phyloP scores from a whole-genome alignment of 2,797 vertebrate genomes.

The Sorex maritimensis region DNA sequence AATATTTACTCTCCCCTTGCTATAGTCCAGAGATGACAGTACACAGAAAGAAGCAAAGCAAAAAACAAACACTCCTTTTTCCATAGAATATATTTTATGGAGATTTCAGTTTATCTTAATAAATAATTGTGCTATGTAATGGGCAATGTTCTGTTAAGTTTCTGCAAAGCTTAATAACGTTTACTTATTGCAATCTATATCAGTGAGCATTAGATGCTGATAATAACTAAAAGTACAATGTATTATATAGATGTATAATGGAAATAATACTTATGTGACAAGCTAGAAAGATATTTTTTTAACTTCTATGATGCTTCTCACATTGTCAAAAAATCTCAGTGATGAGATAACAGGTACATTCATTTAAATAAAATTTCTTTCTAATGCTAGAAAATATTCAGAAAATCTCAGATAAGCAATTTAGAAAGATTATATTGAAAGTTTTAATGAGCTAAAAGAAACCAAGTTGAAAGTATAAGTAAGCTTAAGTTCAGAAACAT shows the following conservation, averaged over 20 bases:
- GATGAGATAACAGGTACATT: constrained; percentile 60
- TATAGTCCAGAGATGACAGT: background rate
- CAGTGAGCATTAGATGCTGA: constrained; percentile 63
- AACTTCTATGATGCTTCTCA: constrained; percentile 73
- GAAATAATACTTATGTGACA: constrained; percentile 49
- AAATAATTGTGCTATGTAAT: constrained; percentile 57
- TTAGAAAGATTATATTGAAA: too few species aligned
- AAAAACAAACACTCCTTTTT: constrained; percentile 40
- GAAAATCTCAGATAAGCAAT: background rate
- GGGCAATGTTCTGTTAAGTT: background rate
- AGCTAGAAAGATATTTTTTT: constrained; percentile 71
- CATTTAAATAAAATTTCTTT: constrained; percentile 71
- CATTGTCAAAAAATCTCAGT: constrained; percentile 62
- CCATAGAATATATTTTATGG: constrained; percentile 54
- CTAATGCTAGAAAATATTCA: constrained; percentile 29
- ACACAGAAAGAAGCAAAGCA: background rate
- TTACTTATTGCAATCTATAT: constrained; percentile 54
- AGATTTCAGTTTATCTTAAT: constrained; percentile 61
- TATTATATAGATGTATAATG: background rate
- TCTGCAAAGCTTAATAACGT: constrained; percentile 24
- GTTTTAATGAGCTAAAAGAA: too few species aligned
- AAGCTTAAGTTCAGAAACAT: too few species aligned
- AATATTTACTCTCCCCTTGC: constrained; percentile 26
- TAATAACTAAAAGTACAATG: constrained; percentile 48
- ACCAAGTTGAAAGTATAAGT: too few species aligned